phyloP scores from a whole-genome alignment of 2,113 vertebrate species.

The Ictidomys tridecemlineatus region DNA sequence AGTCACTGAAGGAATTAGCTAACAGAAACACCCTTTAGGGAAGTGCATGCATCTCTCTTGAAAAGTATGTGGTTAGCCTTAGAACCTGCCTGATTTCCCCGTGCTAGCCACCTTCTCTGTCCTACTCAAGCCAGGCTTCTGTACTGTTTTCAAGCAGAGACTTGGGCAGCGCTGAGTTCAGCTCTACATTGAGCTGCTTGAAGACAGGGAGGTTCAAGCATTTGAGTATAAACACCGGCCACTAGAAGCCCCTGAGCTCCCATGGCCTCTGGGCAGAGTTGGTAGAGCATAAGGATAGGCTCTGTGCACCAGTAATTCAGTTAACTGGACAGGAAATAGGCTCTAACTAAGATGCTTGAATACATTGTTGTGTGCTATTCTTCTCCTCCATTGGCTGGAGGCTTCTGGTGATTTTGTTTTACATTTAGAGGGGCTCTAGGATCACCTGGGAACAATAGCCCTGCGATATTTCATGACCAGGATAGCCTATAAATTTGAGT shows the following conservation, averaged over 20 bases:
- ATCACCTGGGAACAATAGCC: neutral
- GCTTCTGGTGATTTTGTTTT: neutral
- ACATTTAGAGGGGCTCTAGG: neutral
- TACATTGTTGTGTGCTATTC: neutral
- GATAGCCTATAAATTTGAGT: neutral
- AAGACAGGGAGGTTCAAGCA: neutral
- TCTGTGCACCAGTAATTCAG: neutral
- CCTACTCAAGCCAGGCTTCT: neutral
- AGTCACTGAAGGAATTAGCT: neutral
- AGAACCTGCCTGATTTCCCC: neutral
- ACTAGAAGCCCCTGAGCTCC: neutral
- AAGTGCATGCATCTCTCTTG: slow-evolving; percentile 60
- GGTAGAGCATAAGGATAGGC: too few relatives aligned
- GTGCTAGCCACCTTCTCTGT: neutral
- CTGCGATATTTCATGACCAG: neutral
- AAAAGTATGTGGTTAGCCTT: slow-evolving; percentile 63
- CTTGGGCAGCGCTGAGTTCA: neutral
- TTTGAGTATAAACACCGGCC: neutral
- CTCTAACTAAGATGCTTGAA: neutral
- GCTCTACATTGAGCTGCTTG: neutral
- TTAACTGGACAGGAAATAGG: neutral
- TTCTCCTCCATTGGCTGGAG: neutral
- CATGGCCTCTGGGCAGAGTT: neutral
- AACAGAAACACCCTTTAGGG: neutral
- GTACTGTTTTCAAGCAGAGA: neutral